Evolutionary conservation across 2,113 vertebrate genomes (phyloP).

Genomic region (Bambusicola thoracicus): DNA sequence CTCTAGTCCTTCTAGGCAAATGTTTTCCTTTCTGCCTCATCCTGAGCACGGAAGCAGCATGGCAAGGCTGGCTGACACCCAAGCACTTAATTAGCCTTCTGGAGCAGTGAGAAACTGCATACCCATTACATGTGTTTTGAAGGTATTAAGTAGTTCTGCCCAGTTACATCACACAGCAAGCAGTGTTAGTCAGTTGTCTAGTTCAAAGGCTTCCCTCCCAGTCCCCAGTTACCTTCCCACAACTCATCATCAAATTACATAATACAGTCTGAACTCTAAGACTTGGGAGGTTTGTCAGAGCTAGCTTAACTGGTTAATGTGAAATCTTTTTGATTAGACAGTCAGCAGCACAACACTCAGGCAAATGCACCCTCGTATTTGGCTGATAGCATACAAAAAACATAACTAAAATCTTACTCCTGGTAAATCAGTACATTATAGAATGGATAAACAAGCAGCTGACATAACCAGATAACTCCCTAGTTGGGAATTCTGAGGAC

Average conservation of each 20-base stretch:
- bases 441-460: conserved; percentile 11
- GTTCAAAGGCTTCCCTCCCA: conserved; percentile 20
- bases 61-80: background rate
- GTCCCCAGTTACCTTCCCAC: background rate
- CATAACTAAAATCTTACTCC: background rate
- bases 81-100: background rate
- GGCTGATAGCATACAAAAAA: background rate
- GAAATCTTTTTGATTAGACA: background rate
- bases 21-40: background rate
- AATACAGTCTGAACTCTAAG: conserved; percentile 17
- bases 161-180: background rate
- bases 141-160: background rate
- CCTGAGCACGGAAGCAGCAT: background rate
- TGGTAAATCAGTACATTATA: background rate
- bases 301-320: background rate
- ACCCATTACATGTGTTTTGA: background rate
- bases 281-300: background rate
- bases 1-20: background rate
- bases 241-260: conserved; percentile 3
- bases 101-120: background rate
- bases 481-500: background rate
- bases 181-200: background rate
- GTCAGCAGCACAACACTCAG: conserved; percentile 13
- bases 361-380: background rate
- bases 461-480: conserved; percentile 7